Conservation (phyloP, 2,797 vertebrate genomes). For the Telmatherina bonti region DNA sequence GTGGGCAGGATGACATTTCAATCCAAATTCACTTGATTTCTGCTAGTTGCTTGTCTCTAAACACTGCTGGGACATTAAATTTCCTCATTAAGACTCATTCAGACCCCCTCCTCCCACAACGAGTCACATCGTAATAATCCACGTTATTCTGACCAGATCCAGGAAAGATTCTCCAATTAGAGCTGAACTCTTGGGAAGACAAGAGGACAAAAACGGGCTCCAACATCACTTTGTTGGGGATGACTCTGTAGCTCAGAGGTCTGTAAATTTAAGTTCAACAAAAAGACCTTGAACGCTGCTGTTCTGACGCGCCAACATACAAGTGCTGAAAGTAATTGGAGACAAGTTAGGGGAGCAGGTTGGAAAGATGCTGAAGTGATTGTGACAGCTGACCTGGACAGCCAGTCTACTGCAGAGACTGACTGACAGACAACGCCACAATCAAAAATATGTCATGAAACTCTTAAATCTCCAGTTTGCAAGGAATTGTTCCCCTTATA, state of each 20-base stretch:
- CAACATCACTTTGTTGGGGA: constrained; percentile 7
- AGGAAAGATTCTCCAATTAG: constrained; percentile 10
- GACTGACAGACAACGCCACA: constrained; percentile 46
- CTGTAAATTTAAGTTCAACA: constrained; percentile 28
- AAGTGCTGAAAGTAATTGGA: constrained; percentile 44
- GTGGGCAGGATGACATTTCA: constrained; percentile 75
- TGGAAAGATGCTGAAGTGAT: constrained; percentile 21
- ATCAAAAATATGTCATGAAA: constrained; percentile 23
- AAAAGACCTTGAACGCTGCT: constrained; percentile 20
- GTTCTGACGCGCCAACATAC: constrained; percentile 28
- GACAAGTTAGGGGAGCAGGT: constrained; percentile 6
- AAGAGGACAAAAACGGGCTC: constrained; percentile 20
- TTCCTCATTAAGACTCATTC: constrained; percentile 57
- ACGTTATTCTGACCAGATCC: constrained; percentile 34
- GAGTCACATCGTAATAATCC: constrained; percentile 16
- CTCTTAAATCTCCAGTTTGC: constrained; percentile 24
- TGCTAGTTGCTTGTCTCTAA: constrained; percentile 54
- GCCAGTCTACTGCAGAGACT: constrained; percentile 75
- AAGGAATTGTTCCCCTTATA: neutral
- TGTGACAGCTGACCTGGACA: constrained; percentile 45
- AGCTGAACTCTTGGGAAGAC: constrained; percentile 31
- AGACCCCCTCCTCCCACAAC: constrained; percentile 13
- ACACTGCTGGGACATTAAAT: constrained; percentile 30
- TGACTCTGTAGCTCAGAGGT: constrained; percentile 13
- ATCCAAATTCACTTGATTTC: constrained; percentile 60